Conservation (phyloP, 2,113 vertebrate species). For the Psophia crepitans region DNA sequence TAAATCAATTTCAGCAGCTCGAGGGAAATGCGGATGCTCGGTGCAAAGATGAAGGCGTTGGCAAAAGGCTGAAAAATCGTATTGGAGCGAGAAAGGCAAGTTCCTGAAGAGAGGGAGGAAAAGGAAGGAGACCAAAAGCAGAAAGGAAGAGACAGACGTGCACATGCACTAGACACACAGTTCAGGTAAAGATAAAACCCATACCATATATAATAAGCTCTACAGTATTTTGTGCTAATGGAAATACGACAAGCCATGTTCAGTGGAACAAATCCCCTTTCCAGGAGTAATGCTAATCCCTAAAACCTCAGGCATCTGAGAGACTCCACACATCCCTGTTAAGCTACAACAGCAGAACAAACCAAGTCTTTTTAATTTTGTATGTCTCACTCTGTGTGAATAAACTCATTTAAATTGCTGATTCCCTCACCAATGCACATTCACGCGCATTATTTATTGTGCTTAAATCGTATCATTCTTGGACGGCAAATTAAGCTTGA, state of each 20-base stretch:
- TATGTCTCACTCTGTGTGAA: background rate
- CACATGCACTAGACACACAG: background rate
- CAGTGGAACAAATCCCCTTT: background rate
- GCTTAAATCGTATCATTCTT: background rate
- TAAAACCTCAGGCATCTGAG: background rate
- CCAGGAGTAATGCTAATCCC: background rate
- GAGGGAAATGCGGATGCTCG: background rate
- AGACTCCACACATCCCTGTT: background rate
- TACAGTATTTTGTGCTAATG: background rate
- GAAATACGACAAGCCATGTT: background rate
- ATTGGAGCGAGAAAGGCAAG: background rate
- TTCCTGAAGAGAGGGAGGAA: background rate
- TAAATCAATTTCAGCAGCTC: background rate
- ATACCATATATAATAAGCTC: background rate
- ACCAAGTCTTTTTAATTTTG: background rate
- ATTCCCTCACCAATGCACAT: background rate
- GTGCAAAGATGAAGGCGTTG: background rate
- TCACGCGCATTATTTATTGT: background rate
- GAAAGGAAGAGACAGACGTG: background rate
- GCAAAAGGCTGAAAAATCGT: background rate
- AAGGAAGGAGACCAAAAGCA: background rate
- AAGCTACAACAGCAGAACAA: background rate
- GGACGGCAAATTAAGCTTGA: slow-evolving; percentile 12
- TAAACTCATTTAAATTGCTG: slow-evolving; percentile 10
- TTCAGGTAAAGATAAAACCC: background rate